phyloP scores from a whole-genome alignment of 1,140 invertebrate species.

The Drosophila takahashii region DNA sequence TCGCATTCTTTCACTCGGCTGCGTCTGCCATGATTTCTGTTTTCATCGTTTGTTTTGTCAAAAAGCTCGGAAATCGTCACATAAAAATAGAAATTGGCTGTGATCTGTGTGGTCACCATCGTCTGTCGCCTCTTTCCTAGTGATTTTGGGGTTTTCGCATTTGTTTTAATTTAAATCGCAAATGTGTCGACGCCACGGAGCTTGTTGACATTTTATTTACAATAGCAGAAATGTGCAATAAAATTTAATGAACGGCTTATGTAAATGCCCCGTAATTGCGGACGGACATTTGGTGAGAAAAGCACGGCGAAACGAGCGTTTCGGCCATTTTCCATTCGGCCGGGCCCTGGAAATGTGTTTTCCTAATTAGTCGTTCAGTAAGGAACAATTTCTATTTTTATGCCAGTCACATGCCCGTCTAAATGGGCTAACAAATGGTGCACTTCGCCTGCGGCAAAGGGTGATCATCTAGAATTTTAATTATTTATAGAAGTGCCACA shows the following conservation, averaged over 20 bases:
- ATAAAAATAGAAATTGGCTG: conserved; percentile 48
- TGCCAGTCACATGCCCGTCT: conserved; percentile 28
- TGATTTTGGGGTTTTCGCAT: conserved; percentile 31
- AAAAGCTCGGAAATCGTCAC: conserved; percentile 9
- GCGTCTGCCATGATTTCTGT: conserved; percentile 17
- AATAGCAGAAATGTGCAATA: conserved; percentile 51
- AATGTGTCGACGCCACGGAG: conserved; percentile 28
- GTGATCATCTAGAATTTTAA: conserved; percentile 41
- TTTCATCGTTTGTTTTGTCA: conserved; percentile 41
- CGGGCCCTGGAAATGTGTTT: conserved; percentile 54
- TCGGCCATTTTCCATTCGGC: conserved; percentile 41
- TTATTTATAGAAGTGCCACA: conserved; percentile 46
- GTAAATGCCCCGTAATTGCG: conserved; percentile 53
- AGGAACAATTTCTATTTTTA: conserved; percentile 50
- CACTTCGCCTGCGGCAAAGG: conserved; percentile 11
- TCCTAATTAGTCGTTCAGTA: conserved; percentile 51
- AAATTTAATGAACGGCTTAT: conserved; percentile 60
- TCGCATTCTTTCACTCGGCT: conserved; percentile 31
- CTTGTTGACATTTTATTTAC: conserved; percentile 62
- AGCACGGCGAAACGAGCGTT: conserved; percentile 45
- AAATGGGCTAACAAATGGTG: conserved; percentile 34
- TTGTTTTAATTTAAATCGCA: conserved; percentile 55
- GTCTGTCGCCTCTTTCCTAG: not conserved
- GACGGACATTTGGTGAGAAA: conserved; percentile 34
- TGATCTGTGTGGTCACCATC: conserved; percentile 43